These are phyloP conservation scores for Pseudomugil tenellus DNA, from an alignment of 2,797 vertebrate genomes.

Conservation along the genomic window DNA sequence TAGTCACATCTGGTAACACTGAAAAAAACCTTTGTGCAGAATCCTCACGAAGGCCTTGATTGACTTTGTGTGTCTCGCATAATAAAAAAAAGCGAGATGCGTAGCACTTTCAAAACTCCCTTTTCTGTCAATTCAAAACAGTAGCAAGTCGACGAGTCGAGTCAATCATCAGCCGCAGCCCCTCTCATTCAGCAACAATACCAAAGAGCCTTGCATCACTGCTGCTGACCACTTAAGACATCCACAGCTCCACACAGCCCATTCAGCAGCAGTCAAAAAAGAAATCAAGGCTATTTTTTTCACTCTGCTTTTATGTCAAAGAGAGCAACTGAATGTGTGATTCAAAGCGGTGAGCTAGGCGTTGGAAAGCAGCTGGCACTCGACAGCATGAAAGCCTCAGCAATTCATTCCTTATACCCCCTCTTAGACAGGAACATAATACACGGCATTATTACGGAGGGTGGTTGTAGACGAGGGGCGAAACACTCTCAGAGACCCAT, in stretches of 20 bases:
- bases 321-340: constrained; percentile 73
- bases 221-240: constrained; percentile 79
- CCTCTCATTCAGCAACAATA: constrained; percentile 78
- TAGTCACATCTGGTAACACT: constrained; percentile 70
- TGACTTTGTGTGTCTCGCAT: constrained; percentile 60
- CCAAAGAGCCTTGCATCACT: constrained; percentile 68
- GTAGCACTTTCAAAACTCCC: constrained; percentile 63
- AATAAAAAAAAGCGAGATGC: constrained; percentile 52
- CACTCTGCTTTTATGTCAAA: constrained; percentile 78
- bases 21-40: constrained; percentile 65
- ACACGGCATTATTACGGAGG: constrained; percentile 70
- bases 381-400: constrained; percentile 74
- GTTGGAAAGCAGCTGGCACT: constrained; percentile 81
- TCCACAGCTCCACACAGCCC: constrained; percentile 69
- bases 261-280: constrained; percentile 74
- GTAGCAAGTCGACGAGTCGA: constrained; percentile 68
- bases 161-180: constrained; percentile 76
- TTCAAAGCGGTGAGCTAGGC: constrained; percentile 68
- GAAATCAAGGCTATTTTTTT: constrained; percentile 82
- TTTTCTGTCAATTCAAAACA: constrained; percentile 73
- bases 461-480: constrained; percentile 71
- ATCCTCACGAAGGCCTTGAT: constrained; percentile 67
- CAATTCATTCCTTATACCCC: constrained; percentile 69
- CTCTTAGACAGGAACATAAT: constrained; percentile 71
- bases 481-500: constrained; percentile 73